Base-by-base conservation (phyloP, 92 coral and sea anemone species). In the Virgularia gustaviana region DNA sequence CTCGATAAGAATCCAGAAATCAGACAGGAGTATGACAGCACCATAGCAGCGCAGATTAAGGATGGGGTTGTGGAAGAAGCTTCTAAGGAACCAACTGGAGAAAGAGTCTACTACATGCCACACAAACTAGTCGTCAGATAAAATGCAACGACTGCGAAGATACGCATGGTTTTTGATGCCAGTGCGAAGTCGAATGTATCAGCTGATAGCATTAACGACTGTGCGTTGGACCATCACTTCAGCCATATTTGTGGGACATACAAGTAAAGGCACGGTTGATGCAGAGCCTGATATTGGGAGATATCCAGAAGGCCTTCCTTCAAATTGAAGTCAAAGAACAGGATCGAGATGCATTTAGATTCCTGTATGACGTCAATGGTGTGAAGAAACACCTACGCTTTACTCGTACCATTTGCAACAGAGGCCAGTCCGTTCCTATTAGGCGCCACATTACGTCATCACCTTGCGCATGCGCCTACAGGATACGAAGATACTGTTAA, bases 181-280 rank as follows among this genome's bases (percentile, higher is more conserved):
- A 82, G 86, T 22, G 82, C 86, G 13, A 82, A 82, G 25, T 78
- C 72, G 12, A 71, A 78, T 22, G 79, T 75, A 18, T 66, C 30
- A 79, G 53, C 76, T n/a, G n/a, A n/a, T n/a, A 83, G 84, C 34
- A 34, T 79, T n/a, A 83, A 83, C 36, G 84, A 78, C 36, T 83
- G 83, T 78, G 49, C 57, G 61, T 70, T 27, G 79, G 87, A 16
- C 77, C 68, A 6, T 77, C 80, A n/a, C 35, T 73, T 33, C 88
- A 79, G 56, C 88, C 84, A 34, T 74, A 72, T 25, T 67, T 83
- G 63, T 79, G 78, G 84, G 88, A 83, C 57, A 65, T 78, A n/a
- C 30, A 71, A 77, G 74, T 79, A 49, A 52, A 80, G 39, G 78
- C 84, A 9, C 70, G 88, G 35, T 49, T 83, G 88, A 71, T 83